These are phyloP conservation scores for Bombylius major DNA, from an alignment of 2,888 invertebrate species.

Conservation along the genomic window DNA sequence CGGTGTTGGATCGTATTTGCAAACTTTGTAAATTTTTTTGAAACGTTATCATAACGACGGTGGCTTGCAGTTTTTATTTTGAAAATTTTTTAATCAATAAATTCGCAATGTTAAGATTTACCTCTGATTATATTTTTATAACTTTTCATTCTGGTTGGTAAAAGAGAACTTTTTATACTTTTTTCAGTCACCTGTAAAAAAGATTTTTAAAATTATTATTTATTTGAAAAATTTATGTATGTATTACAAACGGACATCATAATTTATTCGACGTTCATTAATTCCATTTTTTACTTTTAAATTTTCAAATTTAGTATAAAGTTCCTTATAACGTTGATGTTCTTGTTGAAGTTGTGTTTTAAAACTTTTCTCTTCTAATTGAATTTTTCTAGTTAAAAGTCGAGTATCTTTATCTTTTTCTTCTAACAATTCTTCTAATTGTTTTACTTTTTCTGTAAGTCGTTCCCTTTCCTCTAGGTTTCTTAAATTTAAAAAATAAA, in stretches of 20 bases:
- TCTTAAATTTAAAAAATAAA: slow-evolving; percentile 24
- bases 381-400: slow-evolving; percentile 53
- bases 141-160: background rate
- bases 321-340: slow-evolving; percentile 55
- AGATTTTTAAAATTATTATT: too few relatives aligned
- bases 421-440: slow-evolving; percentile 41
- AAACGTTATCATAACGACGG: too few relatives aligned
- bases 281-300: slow-evolving; percentile 21
- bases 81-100: too few relatives aligned
- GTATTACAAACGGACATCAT: too few relatives aligned
- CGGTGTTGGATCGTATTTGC: too few relatives aligned
- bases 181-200: background rate
- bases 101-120: background rate
- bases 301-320: slow-evolving; percentile 50
- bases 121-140: background rate
- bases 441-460: slow-evolving; percentile 48
- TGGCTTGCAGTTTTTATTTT: too few relatives aligned
- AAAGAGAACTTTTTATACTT: background rate
- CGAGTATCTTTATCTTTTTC: slow-evolving; percentile 52
- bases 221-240: too few relatives aligned
- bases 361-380: slow-evolving; percentile 60
- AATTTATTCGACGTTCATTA: too few relatives aligned
- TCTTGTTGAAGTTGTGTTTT: slow-evolving; percentile 57
- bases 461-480: slow-evolving; percentile 63
- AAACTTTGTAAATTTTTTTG: too few relatives aligned